phyloP scores from a whole-genome alignment of 2,113 vertebrate species.

The Coptodon bakossiorum region DNA sequence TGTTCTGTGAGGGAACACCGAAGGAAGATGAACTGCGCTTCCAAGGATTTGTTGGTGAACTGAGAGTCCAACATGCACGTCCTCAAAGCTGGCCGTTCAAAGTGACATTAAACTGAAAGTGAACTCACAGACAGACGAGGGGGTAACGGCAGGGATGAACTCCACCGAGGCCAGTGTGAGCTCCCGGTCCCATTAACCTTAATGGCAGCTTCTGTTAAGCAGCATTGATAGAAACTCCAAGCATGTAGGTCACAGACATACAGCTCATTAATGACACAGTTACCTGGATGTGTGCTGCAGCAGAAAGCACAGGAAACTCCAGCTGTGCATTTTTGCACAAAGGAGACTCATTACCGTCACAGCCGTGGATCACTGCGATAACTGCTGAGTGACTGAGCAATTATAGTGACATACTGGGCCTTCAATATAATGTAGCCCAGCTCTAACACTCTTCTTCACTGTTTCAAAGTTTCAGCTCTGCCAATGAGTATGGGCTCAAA shows the following conservation, averaged over 20 bases:
- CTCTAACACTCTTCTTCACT: neutral
- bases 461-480: neutral
- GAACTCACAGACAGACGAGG: neutral
- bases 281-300: neutral
- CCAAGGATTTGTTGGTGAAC: neutral
- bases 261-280: neutral
- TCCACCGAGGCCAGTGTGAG: neutral
- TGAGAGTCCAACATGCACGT: neutral
- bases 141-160: neutral
- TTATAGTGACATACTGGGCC: neutral
- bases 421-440: neutral
- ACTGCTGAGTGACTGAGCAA: neutral
- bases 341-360: neutral
- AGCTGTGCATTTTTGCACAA: neutral
- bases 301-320: neutral
- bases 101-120: neutral
- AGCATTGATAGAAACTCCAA: neutral
- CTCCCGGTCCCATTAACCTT: slow-evolving; percentile 9
- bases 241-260: slow-evolving; percentile 1
- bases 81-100: neutral
- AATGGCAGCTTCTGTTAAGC: neutral
- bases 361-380: neutral
- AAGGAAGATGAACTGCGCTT: neutral
- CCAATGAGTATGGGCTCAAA: neutral
- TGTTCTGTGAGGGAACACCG: neutral